Evolutionary conservation across 64 coral and sea anemone species (phyloP), one percentile per base, ranked within the genome.

Genomic region (Montipora foliosa): DNA sequence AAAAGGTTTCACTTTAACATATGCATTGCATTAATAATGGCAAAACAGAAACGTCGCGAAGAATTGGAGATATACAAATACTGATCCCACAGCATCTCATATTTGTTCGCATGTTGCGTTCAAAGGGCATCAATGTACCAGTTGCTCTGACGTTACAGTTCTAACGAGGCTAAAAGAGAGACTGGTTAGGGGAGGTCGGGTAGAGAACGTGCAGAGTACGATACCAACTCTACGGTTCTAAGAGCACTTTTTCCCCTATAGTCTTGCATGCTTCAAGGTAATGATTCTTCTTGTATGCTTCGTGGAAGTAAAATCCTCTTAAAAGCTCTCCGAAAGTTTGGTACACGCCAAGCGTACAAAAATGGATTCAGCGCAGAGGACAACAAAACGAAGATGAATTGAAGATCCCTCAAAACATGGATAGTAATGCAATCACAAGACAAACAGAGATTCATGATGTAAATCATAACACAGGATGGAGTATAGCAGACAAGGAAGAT

Each of bases 351-450:
- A 7, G 91, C 92, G 51, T 96, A 96, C 16, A 96, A 29, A 2
- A 90, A 74, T 15, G 95, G 95, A 66, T 96, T 96, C 2, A 96
- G 53, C 9, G 51, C 80, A 11, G 95, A 96, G 8, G 92, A 94
- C 15, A 81, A 83, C 88, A 93, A 91, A 13, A 96, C 89, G 47
- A 96, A 91, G 16, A 96, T 22, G 51, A 96, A 96, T 49, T 96
- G 95, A 12, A 90, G 69, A 47, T 96, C 95, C 75, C 95, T 90
- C 6, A 93, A 68, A 37, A 93, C 73, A 69, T 96, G 95, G 60
- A 93, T 90, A 4, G 89, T 51, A 17, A 15, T 51, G 53, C 95
- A 96, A 15, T 76, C 91, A 80, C 93, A 95, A 67, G 49, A 90
- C 14, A 29, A 85, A 67, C 93, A 95, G 4, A 95, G 93, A 16